A percentile compares a stretch with the other conserved stretches of the same genome.
phyloP scores from a whole-genome alignment of 2,888 invertebrate genomes.

The Serrognathus titanus region DNA sequence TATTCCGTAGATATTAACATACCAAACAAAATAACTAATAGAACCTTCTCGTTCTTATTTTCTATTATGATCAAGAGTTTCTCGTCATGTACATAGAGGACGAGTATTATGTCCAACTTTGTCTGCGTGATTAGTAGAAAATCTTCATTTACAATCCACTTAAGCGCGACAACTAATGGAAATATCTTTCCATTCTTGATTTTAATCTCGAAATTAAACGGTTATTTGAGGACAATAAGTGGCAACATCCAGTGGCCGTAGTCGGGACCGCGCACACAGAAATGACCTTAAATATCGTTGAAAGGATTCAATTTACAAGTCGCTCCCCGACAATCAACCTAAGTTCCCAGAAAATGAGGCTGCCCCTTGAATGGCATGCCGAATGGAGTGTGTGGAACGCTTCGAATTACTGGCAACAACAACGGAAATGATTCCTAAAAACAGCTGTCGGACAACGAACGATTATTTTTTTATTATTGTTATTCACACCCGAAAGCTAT shows the following conservation, averaged over 20 bases:
- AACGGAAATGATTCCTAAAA: conserved; percentile 25
- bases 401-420: conserved; percentile 24
- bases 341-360: conserved; percentile 34
- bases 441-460: conserved; percentile 16
- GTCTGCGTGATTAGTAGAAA: no score
- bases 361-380: conserved; percentile 26
- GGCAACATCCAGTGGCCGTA: conserved; percentile 24
- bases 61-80: no score
- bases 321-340: conserved; percentile 32
- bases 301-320: conserved; percentile 38
- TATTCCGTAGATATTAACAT: no score
- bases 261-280: conserved; percentile 16
- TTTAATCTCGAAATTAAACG: conserved; percentile 22
- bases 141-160: background rate
- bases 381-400: conserved; percentile 28
- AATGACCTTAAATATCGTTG: conserved; percentile 31
- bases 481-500: conserved; percentile 4
- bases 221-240: conserved; percentile 23
- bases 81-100: no score
- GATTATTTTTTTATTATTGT: conserved; percentile 13
- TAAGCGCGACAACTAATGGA: background rate
- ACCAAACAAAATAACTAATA: no score
- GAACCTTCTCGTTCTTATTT: no score
- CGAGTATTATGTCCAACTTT: no score
- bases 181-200: background rate